These are phyloP conservation scores for Tyria jacobaeae DNA, from an alignment of 2,888 invertebrate genomes.

Conservation along the genomic window DNA sequence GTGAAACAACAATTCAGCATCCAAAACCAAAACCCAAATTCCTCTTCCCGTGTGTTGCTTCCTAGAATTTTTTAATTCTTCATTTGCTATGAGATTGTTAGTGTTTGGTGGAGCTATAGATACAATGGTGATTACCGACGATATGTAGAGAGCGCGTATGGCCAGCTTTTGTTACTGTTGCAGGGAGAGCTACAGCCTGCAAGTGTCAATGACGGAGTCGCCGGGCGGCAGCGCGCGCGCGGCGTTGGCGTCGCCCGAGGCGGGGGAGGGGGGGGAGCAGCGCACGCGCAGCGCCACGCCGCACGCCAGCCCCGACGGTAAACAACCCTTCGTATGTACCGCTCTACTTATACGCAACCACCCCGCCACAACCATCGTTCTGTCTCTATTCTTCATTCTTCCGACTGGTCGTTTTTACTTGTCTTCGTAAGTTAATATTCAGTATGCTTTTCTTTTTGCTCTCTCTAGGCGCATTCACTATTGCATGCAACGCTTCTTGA, in stretches of 20 bases:
- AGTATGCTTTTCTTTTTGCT: neutral
- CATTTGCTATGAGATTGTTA: no score
- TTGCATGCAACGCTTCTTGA: constrained; percentile 5
- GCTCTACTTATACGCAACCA: constrained; percentile 60
- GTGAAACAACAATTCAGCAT: no score
- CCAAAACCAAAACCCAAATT: no score
- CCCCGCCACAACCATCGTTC: constrained; percentile 23
- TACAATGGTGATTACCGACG: no score
- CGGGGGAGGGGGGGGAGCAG: constrained; percentile 67
- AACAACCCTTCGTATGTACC: constrained; percentile 83
- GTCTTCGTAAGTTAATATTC: constrained; percentile 37
- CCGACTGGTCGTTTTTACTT: constrained; percentile 35
- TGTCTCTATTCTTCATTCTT: constrained; percentile 26
- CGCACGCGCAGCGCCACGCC: constrained; percentile 77
- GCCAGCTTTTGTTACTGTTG: constrained; percentile 10
- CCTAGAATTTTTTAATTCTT: no score
- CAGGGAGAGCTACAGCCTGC: constrained; percentile 88
- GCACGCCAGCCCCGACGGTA: constrained; percentile 85
- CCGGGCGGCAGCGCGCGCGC: constrained; percentile 85
- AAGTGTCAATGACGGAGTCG: constrained; percentile 87
- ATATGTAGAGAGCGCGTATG: no score
- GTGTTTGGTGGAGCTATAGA: no score
- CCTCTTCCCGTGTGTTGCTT: no score
- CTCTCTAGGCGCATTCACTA: constrained; percentile 13
- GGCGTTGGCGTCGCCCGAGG: constrained; percentile 84